phyloP scores from a whole-genome alignment of 2,113 vertebrate species.

The Microtus ochrogaster region DNA sequence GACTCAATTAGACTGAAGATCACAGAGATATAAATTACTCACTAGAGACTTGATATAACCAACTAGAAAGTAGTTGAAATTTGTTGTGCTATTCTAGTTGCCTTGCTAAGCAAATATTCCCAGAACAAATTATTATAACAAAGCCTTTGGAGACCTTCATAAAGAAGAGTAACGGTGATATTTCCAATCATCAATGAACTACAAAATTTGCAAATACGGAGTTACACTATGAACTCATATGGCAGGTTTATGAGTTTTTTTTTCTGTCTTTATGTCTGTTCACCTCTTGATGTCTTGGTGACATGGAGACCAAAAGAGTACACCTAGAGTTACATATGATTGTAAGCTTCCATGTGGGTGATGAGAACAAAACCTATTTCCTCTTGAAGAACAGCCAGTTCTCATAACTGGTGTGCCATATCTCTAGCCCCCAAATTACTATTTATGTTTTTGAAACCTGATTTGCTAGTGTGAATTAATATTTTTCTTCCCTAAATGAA shows the following conservation, averaged over 20 bases:
- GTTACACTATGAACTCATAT: neutral
- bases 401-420: neutral
- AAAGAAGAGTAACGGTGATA: neutral
- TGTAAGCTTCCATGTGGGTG: neutral
- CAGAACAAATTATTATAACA: neutral
- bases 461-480: neutral
- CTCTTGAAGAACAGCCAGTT: neutral
- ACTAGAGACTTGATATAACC: conserved; percentile 16
- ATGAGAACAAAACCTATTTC: neutral
- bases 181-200: neutral
- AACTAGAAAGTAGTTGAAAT: conserved; percentile 39
- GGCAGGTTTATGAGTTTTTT: too few species aligned
- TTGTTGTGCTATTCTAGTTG: neutral
- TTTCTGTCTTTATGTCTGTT: neutral
- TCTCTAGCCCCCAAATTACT: neutral
- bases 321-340: neutral
- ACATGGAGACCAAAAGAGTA: neutral
- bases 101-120: conserved; percentile 38
- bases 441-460: neutral
- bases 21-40: conserved; percentile 60
- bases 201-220: neutral
- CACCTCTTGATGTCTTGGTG: neutral
- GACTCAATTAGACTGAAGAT: conserved; percentile 50
- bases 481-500: neutral
- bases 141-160: neutral